phyloP scores from a whole-genome alignment of 2,113 vertebrate genomes.

The Tyrannus savana region DNA sequence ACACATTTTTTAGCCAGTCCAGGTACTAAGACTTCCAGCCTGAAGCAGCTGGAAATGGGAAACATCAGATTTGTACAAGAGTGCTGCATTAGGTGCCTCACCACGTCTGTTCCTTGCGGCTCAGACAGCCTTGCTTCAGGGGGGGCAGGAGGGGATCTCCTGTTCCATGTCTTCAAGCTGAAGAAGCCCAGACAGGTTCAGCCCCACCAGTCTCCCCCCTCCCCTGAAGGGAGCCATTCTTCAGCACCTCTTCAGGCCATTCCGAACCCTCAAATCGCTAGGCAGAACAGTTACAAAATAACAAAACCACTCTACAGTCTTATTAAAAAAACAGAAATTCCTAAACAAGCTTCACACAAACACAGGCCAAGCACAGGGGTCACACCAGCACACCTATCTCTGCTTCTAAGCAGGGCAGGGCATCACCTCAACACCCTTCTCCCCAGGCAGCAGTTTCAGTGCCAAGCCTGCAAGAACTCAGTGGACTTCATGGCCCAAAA shows the following conservation, averaged over 20 bases:
- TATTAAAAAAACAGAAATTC: neutral
- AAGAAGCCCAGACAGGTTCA: neutral
- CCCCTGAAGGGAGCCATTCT: neutral
- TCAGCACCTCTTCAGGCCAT: neutral
- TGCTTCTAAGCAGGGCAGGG: neutral
- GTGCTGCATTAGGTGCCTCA: neutral
- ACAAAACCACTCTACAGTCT: neutral
- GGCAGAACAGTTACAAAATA: neutral
- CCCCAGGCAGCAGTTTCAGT: neutral
- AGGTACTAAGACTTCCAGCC: neutral
- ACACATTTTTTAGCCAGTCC: neutral
- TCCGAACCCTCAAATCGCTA: neutral
- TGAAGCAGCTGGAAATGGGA: neutral
- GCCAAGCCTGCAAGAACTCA: neutral
- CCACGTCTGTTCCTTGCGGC: neutral
- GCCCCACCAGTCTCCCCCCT: neutral
- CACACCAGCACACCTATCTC: rapidly evolving
- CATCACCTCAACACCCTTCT: neutral
- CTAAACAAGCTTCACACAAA: neutral
- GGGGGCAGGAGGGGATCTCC: neutral
- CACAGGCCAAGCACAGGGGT: rapidly evolving
- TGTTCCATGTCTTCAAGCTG: neutral
- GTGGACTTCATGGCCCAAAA: neutral
- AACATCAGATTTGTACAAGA: neutral
- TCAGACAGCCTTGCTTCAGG: neutral